Evolutionary conservation across 2,113 vertebrate genomes (phyloP).

Genomic region (Cinclus cinclus): DNA sequence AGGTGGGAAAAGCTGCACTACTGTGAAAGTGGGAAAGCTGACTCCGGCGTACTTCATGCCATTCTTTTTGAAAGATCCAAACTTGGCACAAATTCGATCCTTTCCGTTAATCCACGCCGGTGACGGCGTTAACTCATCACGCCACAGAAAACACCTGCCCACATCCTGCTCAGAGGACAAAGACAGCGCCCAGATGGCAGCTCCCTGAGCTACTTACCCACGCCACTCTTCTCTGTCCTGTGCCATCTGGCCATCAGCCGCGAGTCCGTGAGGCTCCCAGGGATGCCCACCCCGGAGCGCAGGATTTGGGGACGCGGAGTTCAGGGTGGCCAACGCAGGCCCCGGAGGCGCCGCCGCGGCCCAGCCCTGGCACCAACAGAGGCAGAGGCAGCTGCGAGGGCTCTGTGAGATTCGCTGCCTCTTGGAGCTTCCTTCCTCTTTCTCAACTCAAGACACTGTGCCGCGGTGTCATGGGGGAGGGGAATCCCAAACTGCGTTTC

Average conservation of each 20-base stretch:
- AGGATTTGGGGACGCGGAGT: fast-evolving
- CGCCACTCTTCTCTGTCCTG: constrained; percentile 65
- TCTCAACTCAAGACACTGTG: background rate
- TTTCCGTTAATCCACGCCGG: no score
- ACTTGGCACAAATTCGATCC: fast-evolving
- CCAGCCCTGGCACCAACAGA: background rate
- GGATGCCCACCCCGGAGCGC: background rate
- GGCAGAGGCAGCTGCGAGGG: background rate
- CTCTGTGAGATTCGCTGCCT: constrained; percentile 19
- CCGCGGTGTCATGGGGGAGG: constrained; percentile 40
- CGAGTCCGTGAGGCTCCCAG: fast-evolving
- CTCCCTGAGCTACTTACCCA: constrained; percentile 60
- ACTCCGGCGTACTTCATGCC: fast-evolving
- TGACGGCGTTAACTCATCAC: background rate
- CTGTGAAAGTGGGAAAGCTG: background rate
- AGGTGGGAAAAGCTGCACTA: background rate
- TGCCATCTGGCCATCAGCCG: constrained; percentile 69
- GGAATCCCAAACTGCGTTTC: background rate
- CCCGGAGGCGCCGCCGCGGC: background rate
- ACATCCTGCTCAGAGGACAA: background rate
- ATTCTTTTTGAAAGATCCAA: background rate
- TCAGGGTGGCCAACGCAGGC: fast-evolving
- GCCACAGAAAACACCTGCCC: constrained; percentile 1
- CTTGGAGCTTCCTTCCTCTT: constrained; percentile 79
- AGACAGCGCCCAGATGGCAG: background rate